Base-by-base conservation (phyloP, 2,797 vertebrate genomes). In the Lutjanus campechanus region DNA sequence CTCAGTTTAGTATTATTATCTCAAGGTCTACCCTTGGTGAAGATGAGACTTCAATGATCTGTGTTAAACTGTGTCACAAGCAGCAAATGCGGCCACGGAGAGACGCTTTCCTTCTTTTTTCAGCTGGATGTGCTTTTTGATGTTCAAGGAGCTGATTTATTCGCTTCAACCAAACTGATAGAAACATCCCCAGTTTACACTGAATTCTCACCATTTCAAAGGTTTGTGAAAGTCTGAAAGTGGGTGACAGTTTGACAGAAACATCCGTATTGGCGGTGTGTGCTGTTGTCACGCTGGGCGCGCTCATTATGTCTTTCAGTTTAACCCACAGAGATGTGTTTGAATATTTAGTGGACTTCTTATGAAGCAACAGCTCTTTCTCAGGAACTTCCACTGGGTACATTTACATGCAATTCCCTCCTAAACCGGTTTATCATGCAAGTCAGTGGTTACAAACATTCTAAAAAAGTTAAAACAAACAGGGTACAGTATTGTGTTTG, bases 231-330 rank as follows among this genome's bases (percentile, higher is more conserved):
- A 66, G 72, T 20, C 54, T 76, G 68, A 71, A 83, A 89, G 78
- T 71, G 58, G 79, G 65, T 88, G 84, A 88, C 77, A 73, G 84
- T 64, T 78, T 88, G 91, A 89, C 89, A 83, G 84, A 63, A 84
- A 86, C 87, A 86, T 78, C 73, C 70, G 86, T 84, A 76, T 54
- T 9, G 61, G 43, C 13, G 60, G 22, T 40, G 78, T 10, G 47
- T 51, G 76, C 62, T 46, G 60, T 56, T 58, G 77, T 82, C 79
- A 58, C 2, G 56, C 64, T 65, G 71, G 49, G 22, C 82, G 85
- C 65, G 80, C 87, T 90, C 88, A 88, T 90, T 88, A 85, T 49
- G 64, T 85, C 77, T 73, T 66, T 77, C 61, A 54, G 56, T 76
- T 78, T 47, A 83, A 74, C 68, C 76, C 76, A 11, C 77, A 41